A percentile compares a stretch with the other conserved stretches of the same genome.
Evolutionary conservation across 2,113 vertebrate genomes (phyloP).

Genomic region (Amblyornis subalaris): DNA sequence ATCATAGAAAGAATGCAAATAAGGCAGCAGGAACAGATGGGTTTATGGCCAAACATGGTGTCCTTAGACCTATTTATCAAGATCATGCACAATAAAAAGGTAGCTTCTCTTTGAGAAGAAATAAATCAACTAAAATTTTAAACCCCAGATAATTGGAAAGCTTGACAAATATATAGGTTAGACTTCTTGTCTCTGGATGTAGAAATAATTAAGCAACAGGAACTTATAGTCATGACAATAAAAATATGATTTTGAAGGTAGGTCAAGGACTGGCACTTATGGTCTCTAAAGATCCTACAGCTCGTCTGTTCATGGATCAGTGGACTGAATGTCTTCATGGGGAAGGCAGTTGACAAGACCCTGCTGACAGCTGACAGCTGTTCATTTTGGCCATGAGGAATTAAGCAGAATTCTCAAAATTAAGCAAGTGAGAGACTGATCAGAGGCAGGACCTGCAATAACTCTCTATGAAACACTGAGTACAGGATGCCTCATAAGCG

Average conservation of each 20-base stretch:
- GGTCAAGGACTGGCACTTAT: accelerated
- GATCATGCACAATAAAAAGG: background rate
- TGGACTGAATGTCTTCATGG: background rate
- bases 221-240: background rate
- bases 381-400: background rate
- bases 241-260: background rate
- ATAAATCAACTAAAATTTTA: background rate
- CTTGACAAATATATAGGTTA: background rate
- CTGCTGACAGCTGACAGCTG: background rate
- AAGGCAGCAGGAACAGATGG: background rate
- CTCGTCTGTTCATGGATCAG: background rate
- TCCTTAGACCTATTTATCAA: background rate
- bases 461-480: background rate
- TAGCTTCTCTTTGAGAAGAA: background rate
- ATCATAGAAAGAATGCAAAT: background rate
- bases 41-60: background rate
- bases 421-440: background rate
- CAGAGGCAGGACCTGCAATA: background rate
- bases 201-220: background rate
- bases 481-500: background rate
- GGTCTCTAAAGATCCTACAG: background rate
- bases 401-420: background rate
- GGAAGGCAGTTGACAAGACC: background rate
- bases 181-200: background rate
- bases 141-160: background rate